Evolutionary conservation across 2,797 vertebrate species (phyloP), one percentile per base, ranked within the genome.

Genomic region (Anabas testudineus): DNA sequence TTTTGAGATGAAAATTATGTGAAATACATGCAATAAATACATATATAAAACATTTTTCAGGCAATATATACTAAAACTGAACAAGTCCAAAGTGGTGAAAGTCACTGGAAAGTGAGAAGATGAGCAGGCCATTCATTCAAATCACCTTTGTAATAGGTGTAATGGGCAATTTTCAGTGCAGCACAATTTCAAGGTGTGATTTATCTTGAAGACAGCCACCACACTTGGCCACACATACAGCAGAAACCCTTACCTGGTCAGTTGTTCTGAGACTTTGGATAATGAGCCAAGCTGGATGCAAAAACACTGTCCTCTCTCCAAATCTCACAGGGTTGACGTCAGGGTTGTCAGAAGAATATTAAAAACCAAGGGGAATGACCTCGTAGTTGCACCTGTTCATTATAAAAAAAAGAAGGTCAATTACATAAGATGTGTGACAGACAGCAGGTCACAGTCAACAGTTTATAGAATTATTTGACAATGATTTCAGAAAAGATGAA

Each of bases 351-450:
- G 62, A 37, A 12, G 51, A 68, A 58, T 14, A 26, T 16, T 22
- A 15, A 71, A 59, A 65, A 19, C 64, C 81, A 76, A 81, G 5
- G 5, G 28, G 28, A 53, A 47, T 13, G 28, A 67, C 19, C 63
- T 69, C 47, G 37, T 32, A 18, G 67, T 70, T 76, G 67, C 63
- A 88, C 85, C 90, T 92, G 87, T 34, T 75, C 57, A 76, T 28
- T 1, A 62, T 46, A 7, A 51, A 51, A 51, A 51, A 65, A 5
- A 19, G 37, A 7, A 69, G 60, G 0, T 37, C 21, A 65, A 53
- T 64, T 67, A 24, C 45, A 37, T 39, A 41, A 70, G 7, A 3
- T 52, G 10, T 48, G 13, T 57, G 43, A 15, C 32, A 19, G 18
- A 57, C 8, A 48, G 34, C 22, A 46, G 53, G 15, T 60, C 19